Evolutionary conservation across 2,888 invertebrate genomes (phyloP).

Genomic region (Cerastoderma edule): DNA sequence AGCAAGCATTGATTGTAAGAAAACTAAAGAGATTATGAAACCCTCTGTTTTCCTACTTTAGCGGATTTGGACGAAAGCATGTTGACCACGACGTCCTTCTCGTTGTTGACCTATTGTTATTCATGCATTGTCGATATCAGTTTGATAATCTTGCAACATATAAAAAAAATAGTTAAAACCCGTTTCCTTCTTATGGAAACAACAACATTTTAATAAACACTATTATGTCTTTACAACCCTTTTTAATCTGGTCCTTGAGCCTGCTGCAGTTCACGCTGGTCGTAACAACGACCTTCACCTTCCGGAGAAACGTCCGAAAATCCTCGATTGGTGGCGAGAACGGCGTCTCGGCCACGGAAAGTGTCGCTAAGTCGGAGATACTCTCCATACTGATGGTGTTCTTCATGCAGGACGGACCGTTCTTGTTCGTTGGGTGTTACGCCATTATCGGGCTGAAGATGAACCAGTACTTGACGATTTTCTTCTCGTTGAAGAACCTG

Average conservation of each 20-base stretch:
- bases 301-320: constrained; percentile 21
- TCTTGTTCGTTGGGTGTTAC: constrained; percentile 42
- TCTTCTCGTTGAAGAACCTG: constrained; percentile 54
- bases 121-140: too few species aligned
- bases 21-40: too few species aligned
- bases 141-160: too few species aligned
- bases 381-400: constrained; percentile 58
- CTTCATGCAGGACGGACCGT: constrained; percentile 61
- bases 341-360: constrained; percentile 4
- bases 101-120: too few species aligned
- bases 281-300: constrained; percentile 48
- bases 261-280: constrained; percentile 58
- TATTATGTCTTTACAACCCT: too few species aligned
- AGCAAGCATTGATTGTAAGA: background rate
- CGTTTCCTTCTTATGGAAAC: too few species aligned
- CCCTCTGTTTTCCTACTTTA: too few species aligned
- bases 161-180: too few species aligned
- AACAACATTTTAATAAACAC: too few species aligned
- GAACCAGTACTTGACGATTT: constrained; percentile 46
- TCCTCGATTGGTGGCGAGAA: background rate
- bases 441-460: constrained; percentile 31
- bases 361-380: constrained; percentile 43
- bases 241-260: constrained; percentile 57
- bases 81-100: too few species aligned
- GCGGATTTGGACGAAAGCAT: too few species aligned